Evolutionary conservation across 2,113 vertebrate species (phyloP).

Genomic region (Pygoscelis adeliae): DNA sequence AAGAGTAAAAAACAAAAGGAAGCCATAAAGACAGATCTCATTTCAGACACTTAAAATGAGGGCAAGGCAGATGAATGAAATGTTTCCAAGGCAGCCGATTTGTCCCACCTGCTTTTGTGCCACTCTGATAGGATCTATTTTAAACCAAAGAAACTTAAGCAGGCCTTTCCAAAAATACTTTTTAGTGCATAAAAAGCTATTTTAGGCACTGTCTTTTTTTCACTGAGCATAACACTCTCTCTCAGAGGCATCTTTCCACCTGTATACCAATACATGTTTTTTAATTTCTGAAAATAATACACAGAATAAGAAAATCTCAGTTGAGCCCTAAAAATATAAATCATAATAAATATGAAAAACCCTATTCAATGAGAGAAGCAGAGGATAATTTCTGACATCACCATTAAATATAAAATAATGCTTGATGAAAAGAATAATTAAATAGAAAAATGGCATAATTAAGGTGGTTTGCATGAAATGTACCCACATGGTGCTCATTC

Average conservation of each 20-base stretch:
- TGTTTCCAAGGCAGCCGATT: neutral
- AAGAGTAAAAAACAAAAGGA: neutral
- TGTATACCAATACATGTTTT: neutral
- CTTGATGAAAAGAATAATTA: neutral
- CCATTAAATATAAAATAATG: neutral
- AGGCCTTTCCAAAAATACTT: constrained; percentile 39
- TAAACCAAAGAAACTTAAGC: constrained; percentile 1
- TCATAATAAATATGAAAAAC: neutral
- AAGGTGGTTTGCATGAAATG: neutral
- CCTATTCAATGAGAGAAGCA: neutral
- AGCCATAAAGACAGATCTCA: neutral
- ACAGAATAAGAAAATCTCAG: neutral
- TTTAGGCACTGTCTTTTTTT: neutral
- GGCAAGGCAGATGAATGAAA: neutral
- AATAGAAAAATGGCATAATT: neutral
- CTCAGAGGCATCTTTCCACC: neutral
- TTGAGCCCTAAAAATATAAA: neutral
- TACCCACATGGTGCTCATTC: neutral
- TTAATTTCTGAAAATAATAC: neutral
- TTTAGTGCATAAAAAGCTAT: neutral
- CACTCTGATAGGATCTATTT: neutral
- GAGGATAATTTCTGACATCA: neutral
- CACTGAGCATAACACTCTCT: neutral
- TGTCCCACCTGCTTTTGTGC: neutral
- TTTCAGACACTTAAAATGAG: neutral